Base-by-base conservation (phyloP, 2,797 vertebrate genomes). In the Acipenser ruthenus region DNA sequence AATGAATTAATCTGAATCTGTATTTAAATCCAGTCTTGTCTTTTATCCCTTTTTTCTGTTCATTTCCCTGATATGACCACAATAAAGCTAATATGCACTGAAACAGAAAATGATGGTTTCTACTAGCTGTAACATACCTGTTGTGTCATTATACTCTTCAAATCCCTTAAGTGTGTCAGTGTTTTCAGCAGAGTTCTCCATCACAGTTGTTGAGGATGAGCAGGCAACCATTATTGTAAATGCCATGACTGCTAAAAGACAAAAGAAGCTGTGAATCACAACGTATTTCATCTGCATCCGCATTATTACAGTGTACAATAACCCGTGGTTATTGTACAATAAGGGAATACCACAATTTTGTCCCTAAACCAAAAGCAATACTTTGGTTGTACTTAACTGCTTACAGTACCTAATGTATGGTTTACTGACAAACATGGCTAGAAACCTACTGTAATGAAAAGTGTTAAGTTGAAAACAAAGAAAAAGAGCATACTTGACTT, bases 71-170 rank as follows among this genome's bases (percentile, higher is more conserved):
- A 37, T 37, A 37, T 37, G 23, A 37, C 23, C 4, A 37, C 23
- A 37, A 37, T 37, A 18, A 37, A 37, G 23, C 23, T 37, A 37
- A 37, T 37, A 37, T 37, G 23, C 23, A 37, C 55, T 58, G 55
- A 58, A 58, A 58, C 9, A 58, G 12, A n/a, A 10, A 58, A 58
- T 12, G 11, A n/a, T 58, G 55, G 12, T 11, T 18, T 18, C 15
- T 18, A 18, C 15, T 18, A 18, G 15, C 15, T 18, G 15, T 18
- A 13, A 66, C 68, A 1, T 6, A 69, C 68, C 68, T 69, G 64
- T 18, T 18, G 60, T 58, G 6, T 58, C 9, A 58, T 58, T 58
- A 6, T 7, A 11, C 12, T 11, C 9, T 58, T 11, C 12, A 10
- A 58, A 12, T 10, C 13, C 55, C 6, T 6, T 10, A n/a, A 58